phyloP scores from a whole-genome alignment of 1,140 invertebrate genomes.

The Coptotermes formosanus region DNA sequence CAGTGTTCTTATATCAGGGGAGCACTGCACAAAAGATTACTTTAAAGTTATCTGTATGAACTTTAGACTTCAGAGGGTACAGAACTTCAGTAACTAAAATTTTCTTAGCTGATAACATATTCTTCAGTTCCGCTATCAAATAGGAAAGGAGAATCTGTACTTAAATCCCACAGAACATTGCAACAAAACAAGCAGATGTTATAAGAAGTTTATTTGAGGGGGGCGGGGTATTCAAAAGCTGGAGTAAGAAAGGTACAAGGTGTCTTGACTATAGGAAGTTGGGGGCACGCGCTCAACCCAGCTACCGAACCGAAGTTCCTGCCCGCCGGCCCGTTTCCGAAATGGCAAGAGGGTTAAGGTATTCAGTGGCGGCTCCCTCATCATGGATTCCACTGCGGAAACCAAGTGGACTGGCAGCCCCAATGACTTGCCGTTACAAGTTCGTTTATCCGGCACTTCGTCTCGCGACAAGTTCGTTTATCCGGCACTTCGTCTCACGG shows the following conservation, averaged over 20 bases:
- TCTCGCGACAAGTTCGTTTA: too few relatives aligned
- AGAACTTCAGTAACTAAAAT: too few relatives aligned
- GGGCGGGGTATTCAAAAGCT: background rate
- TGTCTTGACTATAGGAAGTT: background rate
- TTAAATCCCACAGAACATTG: background rate
- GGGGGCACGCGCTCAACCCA: background rate
- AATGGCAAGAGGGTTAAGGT: background rate
- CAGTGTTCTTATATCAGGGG: too few relatives aligned
- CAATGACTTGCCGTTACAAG: too few relatives aligned
- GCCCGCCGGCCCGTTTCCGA: background rate
- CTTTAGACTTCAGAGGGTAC: too few relatives aligned
- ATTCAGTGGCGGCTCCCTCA: background rate
- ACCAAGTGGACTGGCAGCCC: background rate
- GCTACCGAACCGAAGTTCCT: conserved; percentile 3
- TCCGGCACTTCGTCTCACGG: too few relatives aligned
- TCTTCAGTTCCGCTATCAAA: background rate
- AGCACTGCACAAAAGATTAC: too few relatives aligned
- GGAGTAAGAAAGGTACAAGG: background rate
- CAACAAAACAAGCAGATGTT: background rate
- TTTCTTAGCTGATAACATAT: too few relatives aligned
- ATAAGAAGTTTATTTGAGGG: background rate
- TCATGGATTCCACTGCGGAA: background rate
- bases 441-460: too few relatives aligned
- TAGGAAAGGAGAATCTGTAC: background rate
- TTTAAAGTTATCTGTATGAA: too few relatives aligned